Evolutionary conservation across 2,113 vertebrate genomes (phyloP).

Genomic region (Stegastes partitus): DNA sequence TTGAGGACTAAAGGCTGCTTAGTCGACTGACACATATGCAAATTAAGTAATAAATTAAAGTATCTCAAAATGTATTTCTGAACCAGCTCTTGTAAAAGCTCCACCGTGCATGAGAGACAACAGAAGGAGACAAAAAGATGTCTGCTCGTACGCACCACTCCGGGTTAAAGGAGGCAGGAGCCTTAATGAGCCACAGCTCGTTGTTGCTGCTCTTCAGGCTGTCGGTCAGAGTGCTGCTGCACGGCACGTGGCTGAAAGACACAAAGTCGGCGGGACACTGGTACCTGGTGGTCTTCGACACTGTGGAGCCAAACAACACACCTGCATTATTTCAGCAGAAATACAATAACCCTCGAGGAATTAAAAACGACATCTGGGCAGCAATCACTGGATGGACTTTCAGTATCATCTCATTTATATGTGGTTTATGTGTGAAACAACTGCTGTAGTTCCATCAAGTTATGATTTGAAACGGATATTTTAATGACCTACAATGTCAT

Average conservation of each 20-base stretch:
- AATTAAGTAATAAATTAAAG: background rate
- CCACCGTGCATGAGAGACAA: background rate
- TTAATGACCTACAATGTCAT: too few species aligned
- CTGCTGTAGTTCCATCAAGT: too few species aligned
- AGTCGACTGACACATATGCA: background rate
- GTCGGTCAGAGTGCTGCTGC: slow-evolving; percentile 50
- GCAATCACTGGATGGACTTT: too few species aligned
- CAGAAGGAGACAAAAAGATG: background rate
- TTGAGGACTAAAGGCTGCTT: background rate
- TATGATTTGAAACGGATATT: too few species aligned
- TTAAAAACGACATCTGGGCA: too few species aligned
- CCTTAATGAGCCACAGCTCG: slow-evolving; percentile 86
- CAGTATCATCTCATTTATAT: too few species aligned
- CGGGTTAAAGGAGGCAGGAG: slow-evolving; percentile 79
- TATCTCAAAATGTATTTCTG: background rate
- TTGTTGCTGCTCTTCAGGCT: slow-evolving; percentile 53
- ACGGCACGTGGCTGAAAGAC: slow-evolving; percentile 71
- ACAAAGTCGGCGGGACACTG: slow-evolving; percentile 83
- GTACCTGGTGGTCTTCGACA: slow-evolving; percentile 49
- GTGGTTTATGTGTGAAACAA: too few species aligned
- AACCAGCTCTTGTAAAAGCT: background rate
- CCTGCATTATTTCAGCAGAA: background rate
- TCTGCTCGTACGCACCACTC: slow-evolving; percentile 65
- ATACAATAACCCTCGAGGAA: background rate
- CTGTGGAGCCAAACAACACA: slow-evolving; percentile 45